These are phyloP conservation scores for Phocides pigmalion DNA, from an alignment of 1,140 invertebrate genomes.

Conservation along the genomic window DNA sequence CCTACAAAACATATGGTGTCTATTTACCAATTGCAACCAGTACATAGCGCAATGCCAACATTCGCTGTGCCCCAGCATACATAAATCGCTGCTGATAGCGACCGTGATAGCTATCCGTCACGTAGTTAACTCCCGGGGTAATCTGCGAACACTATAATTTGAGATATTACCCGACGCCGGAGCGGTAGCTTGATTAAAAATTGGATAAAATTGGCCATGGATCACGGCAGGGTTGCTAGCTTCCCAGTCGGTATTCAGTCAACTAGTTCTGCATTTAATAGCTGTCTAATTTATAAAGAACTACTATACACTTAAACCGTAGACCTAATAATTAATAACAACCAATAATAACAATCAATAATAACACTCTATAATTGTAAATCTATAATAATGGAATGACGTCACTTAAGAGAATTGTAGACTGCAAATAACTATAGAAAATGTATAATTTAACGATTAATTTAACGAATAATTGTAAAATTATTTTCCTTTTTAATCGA, in stretches of 20 bases:
- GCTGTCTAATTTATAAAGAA: too few relatives aligned
- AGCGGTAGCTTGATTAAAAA: slow-evolving; percentile 74
- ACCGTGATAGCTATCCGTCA: slow-evolving; percentile 44
- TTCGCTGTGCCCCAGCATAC: slow-evolving; percentile 24
- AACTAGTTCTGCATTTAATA: too few relatives aligned
- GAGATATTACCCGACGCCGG: slow-evolving; percentile 60
- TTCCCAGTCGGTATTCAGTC: neutral
- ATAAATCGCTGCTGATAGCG: slow-evolving; percentile 31
- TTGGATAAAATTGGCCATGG: slow-evolving; percentile 68
- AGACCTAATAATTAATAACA: too few relatives aligned
- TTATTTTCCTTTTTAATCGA: too few relatives aligned
- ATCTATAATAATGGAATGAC: too few relatives aligned
- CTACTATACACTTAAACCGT: too few relatives aligned
- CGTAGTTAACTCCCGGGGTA: slow-evolving; percentile 52
- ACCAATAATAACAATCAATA: too few relatives aligned
- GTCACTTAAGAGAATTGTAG: too few relatives aligned
- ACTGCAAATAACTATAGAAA: too few relatives aligned
- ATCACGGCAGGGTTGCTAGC: slow-evolving; percentile 33
- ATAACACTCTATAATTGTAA: too few relatives aligned
- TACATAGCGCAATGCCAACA: neutral
- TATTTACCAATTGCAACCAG: neutral
- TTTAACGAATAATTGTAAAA: too few relatives aligned
- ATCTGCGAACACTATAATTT: slow-evolving; percentile 72
- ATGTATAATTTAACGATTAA: too few relatives aligned
- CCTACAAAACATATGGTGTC: neutral